Evolutionary conservation across 1,140 invertebrate species (phyloP).

Genomic region (Temnothorax curvispinosus): DNA sequence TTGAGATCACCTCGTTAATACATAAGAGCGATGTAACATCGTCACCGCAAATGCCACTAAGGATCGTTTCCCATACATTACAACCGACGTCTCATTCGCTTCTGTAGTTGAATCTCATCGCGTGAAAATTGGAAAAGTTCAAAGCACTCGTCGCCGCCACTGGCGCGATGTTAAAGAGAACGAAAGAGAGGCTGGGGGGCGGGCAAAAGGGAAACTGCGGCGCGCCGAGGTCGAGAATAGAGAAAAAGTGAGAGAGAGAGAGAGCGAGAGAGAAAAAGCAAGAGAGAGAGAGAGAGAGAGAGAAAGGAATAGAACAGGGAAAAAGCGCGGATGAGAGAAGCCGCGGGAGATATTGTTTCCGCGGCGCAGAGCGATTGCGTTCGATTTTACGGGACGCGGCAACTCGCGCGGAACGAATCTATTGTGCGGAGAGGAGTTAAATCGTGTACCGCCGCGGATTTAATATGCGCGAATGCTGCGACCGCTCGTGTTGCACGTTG

Average conservation of each 20-base stretch:
- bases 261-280: background rate
- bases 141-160: slow-evolving; percentile 61
- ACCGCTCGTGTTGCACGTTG: background rate
- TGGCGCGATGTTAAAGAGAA: slow-evolving; percentile 57
- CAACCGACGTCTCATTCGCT: slow-evolving; percentile 59
- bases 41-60: slow-evolving; percentile 46
- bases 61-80: slow-evolving; percentile 60
- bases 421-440: slow-evolving; percentile 67
- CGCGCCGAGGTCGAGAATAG: slow-evolving; percentile 7
- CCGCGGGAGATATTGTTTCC: slow-evolving; percentile 64
- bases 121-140: slow-evolving; percentile 76
- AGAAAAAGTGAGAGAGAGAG: background rate
- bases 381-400: slow-evolving; percentile 68
- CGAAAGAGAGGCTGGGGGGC: background rate
- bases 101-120: slow-evolving; percentile 67
- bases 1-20: slow-evolving; percentile 38
- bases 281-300: background rate
- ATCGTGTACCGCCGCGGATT: slow-evolving; percentile 55
- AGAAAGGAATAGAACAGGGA: background rate
- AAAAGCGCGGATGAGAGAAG: slow-evolving; percentile 30
- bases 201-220: slow-evolving; percentile 38
- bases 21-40: slow-evolving; percentile 7
- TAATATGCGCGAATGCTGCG: slow-evolving; percentile 62
- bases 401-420: slow-evolving; percentile 66
- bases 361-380: slow-evolving; percentile 55